A percentile compares a stretch with the other conserved stretches of the same genome.
Evolutionary conservation across 2,797 vertebrate species (phyloP).

Genomic region (Xerus rutilus): DNA sequence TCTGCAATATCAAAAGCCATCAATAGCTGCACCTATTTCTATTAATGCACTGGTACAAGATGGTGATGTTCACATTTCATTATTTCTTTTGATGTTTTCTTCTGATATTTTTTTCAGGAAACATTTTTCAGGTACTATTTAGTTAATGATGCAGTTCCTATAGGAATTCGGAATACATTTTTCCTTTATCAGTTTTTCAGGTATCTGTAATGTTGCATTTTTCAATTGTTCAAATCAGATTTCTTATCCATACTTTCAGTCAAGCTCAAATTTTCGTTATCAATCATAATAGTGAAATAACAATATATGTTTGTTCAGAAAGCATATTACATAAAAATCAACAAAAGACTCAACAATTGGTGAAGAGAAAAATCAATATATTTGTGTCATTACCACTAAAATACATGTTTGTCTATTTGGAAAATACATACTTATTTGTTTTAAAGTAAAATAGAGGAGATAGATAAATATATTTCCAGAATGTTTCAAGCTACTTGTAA

Average conservation of each 20-base stretch:
- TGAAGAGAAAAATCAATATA: constrained; percentile 57
- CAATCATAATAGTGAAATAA: not conserved
- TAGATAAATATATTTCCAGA: not conserved
- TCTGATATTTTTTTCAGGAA: not conserved
- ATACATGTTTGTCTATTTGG: not conserved
- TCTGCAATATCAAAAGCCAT: not conserved
- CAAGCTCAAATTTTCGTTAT: constrained; percentile 18
- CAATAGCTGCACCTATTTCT: not conserved
- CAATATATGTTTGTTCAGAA: not conserved
- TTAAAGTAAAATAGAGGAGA: not conserved
- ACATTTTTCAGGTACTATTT: not conserved
- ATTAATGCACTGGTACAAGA: not conserved
- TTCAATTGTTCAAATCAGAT: constrained; percentile 16
- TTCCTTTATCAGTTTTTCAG: not conserved
- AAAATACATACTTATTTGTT: constrained; percentile 23
- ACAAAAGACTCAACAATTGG: constrained; percentile 5
- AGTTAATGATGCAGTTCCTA: not conserved
- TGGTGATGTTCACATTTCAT: constrained; percentile 1
- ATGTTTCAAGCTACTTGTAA: not conserved
- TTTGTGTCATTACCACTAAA: constrained; percentile 10
- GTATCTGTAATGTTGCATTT: constrained; percentile 47
- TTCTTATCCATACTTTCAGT: not conserved
- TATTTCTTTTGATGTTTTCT: constrained; percentile 30
- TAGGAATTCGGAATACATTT: not conserved
- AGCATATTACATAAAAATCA: constrained; percentile 27